Percentiles rank a stretch among this genome's conserved stretches.
Conservation (phyloP, 2,797 vertebrate species). For the Pelochelys cantorii region DNA sequence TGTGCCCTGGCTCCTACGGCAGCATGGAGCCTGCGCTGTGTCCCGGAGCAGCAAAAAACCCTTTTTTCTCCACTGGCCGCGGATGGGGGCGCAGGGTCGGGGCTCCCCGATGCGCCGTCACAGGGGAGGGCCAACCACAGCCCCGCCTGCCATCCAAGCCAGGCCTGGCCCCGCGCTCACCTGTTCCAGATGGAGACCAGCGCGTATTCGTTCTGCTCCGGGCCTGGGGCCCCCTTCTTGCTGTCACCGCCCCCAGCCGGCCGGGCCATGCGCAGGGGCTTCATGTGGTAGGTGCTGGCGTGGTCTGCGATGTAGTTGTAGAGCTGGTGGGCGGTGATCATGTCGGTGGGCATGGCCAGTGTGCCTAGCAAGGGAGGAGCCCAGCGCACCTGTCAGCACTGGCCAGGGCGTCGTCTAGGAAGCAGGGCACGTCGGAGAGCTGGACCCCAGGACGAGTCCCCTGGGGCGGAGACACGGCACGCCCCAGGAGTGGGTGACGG, state of each 20-base stretch:
- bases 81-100: too few species aligned
- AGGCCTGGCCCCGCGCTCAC: conserved; percentile 72
- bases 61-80: too few species aligned
- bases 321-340: conserved; percentile 96
- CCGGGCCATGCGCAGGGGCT: conserved; percentile 95
- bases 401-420: background rate
- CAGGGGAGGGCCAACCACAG: too few species aligned
- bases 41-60: too few species aligned
- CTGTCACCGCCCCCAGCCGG: conserved; percentile 75
- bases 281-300: conserved; percentile 95
- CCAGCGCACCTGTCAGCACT: fast-evolving
- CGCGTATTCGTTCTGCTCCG: conserved; percentile 93
- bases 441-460: background rate
- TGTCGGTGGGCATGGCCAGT: conserved; percentile 91
- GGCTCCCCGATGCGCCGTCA: too few species aligned
- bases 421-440: background rate
- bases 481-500: too few species aligned
- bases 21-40: too few species aligned
- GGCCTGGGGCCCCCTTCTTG: conserved; percentile 85
- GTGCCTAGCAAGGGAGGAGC: conserved; percentile 79
- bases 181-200: conserved; percentile 97
- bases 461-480: too few species aligned
- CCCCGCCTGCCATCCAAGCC: background rate
- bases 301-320: conserved; percentile 99
- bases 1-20: too few species aligned